Evolutionary conservation across 2,888 invertebrate genomes (phyloP).

Genomic region (Diploptera punctata): DNA sequence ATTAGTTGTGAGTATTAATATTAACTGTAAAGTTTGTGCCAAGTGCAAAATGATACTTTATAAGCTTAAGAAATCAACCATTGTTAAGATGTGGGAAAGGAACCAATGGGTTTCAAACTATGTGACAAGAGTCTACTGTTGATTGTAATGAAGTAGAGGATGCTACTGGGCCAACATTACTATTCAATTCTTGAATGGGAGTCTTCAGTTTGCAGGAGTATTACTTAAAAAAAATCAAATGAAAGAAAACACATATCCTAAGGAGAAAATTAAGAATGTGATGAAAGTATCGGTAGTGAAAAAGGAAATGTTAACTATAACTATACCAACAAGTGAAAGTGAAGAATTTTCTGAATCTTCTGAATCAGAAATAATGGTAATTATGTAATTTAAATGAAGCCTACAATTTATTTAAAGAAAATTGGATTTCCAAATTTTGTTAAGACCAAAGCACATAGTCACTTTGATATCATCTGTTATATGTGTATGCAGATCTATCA

Average conservation of each 20-base stretch:
- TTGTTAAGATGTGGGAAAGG: too few species aligned
- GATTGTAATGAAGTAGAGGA: too few species aligned
- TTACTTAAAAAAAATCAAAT: not conserved
- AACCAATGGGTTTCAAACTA: too few species aligned
- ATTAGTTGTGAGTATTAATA: too few species aligned
- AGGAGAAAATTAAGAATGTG: too few species aligned
- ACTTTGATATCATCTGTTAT: not conserved
- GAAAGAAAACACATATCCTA: not conserved
- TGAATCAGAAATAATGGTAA: not conserved
- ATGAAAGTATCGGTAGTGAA: not conserved
- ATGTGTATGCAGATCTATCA: not conserved
- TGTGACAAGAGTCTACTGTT: too few species aligned
- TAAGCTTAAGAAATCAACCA: too few species aligned
- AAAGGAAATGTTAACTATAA: not conserved
- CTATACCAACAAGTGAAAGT: not conserved
- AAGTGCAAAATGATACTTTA: too few species aligned
- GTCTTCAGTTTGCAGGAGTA: not conserved
- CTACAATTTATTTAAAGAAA: constrained; percentile 6
- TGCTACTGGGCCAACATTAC: too few species aligned
- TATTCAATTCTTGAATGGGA: not conserved
- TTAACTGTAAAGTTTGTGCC: too few species aligned
- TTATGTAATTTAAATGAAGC: constrained; percentile 11
- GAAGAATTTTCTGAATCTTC: not conserved
- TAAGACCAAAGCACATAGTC: too few species aligned
- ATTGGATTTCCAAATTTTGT: not conserved